phyloP scores from a whole-genome alignment of 1,140 invertebrate species.

The Monomorium pharaonis region DNA sequence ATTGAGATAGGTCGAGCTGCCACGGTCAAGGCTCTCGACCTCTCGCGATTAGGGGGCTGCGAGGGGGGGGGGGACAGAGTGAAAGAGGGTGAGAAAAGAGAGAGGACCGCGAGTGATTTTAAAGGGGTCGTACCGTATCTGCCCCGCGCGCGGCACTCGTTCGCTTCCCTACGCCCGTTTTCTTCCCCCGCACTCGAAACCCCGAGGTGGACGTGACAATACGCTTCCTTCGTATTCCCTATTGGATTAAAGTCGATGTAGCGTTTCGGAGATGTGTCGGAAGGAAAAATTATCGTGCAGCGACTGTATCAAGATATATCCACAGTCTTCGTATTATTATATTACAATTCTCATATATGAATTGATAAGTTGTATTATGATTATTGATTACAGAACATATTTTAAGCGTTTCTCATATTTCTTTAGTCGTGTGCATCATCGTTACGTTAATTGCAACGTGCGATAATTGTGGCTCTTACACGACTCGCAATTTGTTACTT shows the following conservation, averaged over 20 bases:
- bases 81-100: conserved; percentile 34
- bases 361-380: not conserved
- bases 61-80: conserved; percentile 1
- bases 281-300: not conserved
- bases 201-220: not conserved
- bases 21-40: conserved; percentile 72
- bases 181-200: not conserved
- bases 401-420: not conserved
- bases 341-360: not conserved
- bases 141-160: conserved; percentile 9
- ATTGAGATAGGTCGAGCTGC: conserved; percentile 75
- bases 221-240: not conserved
- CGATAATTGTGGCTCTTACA: not conserved
- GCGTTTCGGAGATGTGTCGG: not conserved
- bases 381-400: not conserved
- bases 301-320: not conserved
- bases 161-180: not conserved
- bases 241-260: not conserved
- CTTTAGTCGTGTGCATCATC: not conserved
- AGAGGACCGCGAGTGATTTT: conserved; percentile 49
- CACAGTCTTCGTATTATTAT: not conserved
- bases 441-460: not conserved
- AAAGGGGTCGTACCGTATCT: conserved; percentile 60
- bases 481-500: not conserved
- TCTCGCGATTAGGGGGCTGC: conserved; percentile 68